Evolutionary conservation across 1,140 invertebrate species (phyloP).

Genomic region (Drosophila burlai): DNA sequence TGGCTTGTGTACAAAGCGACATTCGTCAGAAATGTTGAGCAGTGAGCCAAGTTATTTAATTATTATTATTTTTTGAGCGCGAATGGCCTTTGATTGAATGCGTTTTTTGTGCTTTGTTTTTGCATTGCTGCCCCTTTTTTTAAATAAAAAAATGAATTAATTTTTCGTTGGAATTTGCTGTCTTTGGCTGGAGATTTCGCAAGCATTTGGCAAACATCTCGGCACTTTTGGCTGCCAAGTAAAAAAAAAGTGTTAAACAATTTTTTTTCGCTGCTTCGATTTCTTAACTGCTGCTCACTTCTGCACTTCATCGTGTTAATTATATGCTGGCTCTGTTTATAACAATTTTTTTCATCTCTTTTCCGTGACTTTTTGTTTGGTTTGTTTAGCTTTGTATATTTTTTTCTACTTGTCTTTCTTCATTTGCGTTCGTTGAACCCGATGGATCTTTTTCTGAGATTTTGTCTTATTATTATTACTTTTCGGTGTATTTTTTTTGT

Average conservation of each 20-base stretch:
- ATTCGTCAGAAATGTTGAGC: conserved; percentile 26
- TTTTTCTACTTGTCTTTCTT: conserved; percentile 23
- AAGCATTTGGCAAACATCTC: conserved; percentile 54
- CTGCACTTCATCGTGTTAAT: conserved; percentile 64
- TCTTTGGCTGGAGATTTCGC: conserved; percentile 21
- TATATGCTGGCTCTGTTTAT: conserved; percentile 55
- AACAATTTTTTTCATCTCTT: conserved; percentile 35
- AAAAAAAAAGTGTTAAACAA: conserved; percentile 36
- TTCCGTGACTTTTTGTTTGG: conserved; percentile 41
- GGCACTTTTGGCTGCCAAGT: conserved; percentile 44
- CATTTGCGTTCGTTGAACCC: conserved; percentile 59
- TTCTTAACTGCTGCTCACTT: conserved; percentile 37
- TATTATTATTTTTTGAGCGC: conserved; percentile 24
- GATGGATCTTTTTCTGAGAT: conserved; percentile 38
- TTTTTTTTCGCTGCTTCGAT: conserved; percentile 40
- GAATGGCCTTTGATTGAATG: conserved; percentile 36
- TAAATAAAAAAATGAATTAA: conserved; percentile 28
- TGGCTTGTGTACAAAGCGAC: conserved; percentile 10
- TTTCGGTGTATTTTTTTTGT: conserved; percentile 31
- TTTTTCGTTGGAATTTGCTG: conserved; percentile 47
- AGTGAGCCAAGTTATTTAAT: conserved; percentile 33
- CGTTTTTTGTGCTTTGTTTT: conserved; percentile 21
- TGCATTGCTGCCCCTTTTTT: conserved; percentile 14
- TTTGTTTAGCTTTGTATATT: conserved; percentile 3
- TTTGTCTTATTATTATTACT: conserved; percentile 42